phyloP scores from a whole-genome alignment of 2,888 invertebrate genomes.

The Drosophila robusta region DNA sequence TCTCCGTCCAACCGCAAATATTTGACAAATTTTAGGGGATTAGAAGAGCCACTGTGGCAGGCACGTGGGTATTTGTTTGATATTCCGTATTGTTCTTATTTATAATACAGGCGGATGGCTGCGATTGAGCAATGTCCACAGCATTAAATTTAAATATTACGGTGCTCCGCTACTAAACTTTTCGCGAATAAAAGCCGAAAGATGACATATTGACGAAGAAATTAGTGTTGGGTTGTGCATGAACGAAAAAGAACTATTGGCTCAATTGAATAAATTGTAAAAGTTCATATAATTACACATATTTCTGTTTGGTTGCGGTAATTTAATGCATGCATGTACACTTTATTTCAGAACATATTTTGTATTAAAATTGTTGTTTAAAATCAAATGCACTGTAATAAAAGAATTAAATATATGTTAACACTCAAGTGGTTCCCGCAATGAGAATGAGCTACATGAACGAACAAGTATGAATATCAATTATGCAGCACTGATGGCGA shows the following conservation, averaged over 20 bases:
- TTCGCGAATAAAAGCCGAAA: slow-evolving; percentile 78
- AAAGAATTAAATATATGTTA: neutral
- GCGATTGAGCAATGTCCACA: slow-evolving; percentile 40
- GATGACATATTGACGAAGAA: slow-evolving; percentile 74
- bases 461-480: neutral
- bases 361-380: neutral
- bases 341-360: neutral
- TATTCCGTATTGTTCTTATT: slow-evolving; percentile 24
- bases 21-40: slow-evolving; percentile 44
- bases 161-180: slow-evolving; percentile 60
- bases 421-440: neutral
- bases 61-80: slow-evolving; percentile 15
- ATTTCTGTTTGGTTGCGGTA: neutral
- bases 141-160: slow-evolving; percentile 53
- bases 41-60: slow-evolving; percentile 29
- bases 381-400: neutral
- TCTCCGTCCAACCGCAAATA: slow-evolving; percentile 45
- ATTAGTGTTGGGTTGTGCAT: slow-evolving; percentile 48
- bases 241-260: slow-evolving; percentile 26
- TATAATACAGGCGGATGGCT: slow-evolving; percentile 15
- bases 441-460: neutral
- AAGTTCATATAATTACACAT: neutral
- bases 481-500: slow-evolving; percentile 23
- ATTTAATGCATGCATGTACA: neutral
- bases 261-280: slow-evolving; percentile 23